A percentile compares a stretch with the other conserved stretches of the same genome.
Conservation (phyloP, 2,888 invertebrate genomes). For the Stenodema calcarata region DNA sequence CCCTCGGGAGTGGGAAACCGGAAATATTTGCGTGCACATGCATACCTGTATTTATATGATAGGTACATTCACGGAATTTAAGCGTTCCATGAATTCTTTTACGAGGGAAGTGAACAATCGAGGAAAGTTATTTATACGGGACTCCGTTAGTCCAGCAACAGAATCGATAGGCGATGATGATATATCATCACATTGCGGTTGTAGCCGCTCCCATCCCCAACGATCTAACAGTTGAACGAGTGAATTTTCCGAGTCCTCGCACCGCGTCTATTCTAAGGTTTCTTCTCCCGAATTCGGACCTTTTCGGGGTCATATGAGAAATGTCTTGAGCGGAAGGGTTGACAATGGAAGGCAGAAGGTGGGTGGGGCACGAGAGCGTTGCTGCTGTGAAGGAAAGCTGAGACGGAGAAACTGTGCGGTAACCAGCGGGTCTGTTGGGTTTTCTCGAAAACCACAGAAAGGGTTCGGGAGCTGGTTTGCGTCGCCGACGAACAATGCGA, state of each 20-base stretch:
- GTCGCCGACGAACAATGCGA: conserved; percentile 45
- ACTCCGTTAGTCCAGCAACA: background rate
- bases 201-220: background rate
- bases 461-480: background rate
- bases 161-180: background rate
- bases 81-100: background rate
- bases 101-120: background rate
- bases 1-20: no score
- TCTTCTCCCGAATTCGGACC: background rate
- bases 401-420: background rate
- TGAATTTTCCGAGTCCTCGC: background rate
- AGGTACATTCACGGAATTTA: background rate
- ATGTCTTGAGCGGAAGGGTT: background rate
- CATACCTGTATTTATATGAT: no score
- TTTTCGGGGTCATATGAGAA: conserved; percentile 9
- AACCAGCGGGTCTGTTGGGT: background rate
- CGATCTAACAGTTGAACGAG: background rate
- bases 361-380: background rate
- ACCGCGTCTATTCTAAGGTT: background rate
- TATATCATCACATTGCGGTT: background rate
- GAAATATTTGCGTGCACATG: no score
- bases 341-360: background rate
- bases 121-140: background rate
- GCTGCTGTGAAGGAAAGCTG: background rate
- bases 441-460: background rate